Evolutionary conservation across 2,113 vertebrate genomes (phyloP).

Genomic region (Micromys minutus): DNA sequence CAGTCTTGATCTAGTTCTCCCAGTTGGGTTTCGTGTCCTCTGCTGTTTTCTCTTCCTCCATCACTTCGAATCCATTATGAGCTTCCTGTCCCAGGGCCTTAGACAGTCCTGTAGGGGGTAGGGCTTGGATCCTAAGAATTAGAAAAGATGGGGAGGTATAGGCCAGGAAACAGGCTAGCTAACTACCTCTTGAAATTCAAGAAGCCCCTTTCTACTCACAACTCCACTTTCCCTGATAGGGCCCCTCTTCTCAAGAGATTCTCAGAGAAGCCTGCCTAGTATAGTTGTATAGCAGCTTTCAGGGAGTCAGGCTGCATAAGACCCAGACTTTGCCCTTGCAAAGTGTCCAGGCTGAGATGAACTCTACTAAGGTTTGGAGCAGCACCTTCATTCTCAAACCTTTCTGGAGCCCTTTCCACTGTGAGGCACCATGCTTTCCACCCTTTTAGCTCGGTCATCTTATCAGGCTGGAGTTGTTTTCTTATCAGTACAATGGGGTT

Average conservation of each 20-base stretch:
- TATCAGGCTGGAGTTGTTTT: conserved; percentile 19
- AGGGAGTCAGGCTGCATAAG: background rate
- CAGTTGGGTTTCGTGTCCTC: background rate
- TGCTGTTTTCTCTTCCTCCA: background rate
- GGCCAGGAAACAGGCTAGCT: background rate
- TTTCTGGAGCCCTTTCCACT: background rate
- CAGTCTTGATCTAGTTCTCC: background rate
- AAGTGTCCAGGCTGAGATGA: background rate
- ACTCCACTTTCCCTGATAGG: background rate
- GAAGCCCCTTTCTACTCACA: background rate
- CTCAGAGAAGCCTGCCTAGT: background rate
- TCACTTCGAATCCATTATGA: background rate
- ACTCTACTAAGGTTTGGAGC: background rate
- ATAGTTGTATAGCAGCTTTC: background rate
- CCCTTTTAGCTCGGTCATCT: background rate
- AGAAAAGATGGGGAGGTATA: background rate
- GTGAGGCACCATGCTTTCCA: background rate
- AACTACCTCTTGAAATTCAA: conserved; percentile 1
- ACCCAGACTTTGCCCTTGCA: background rate
- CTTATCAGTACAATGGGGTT: background rate
- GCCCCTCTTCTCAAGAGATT: background rate
- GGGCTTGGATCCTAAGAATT: background rate
- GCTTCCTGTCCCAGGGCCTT: background rate
- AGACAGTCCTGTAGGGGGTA: background rate
- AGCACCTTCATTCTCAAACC: background rate